Percentiles rank a stretch among this genome's conserved stretches.
phyloP scores from a whole-genome alignment of 2,113 vertebrate species.

The Phasianus colchicus region DNA sequence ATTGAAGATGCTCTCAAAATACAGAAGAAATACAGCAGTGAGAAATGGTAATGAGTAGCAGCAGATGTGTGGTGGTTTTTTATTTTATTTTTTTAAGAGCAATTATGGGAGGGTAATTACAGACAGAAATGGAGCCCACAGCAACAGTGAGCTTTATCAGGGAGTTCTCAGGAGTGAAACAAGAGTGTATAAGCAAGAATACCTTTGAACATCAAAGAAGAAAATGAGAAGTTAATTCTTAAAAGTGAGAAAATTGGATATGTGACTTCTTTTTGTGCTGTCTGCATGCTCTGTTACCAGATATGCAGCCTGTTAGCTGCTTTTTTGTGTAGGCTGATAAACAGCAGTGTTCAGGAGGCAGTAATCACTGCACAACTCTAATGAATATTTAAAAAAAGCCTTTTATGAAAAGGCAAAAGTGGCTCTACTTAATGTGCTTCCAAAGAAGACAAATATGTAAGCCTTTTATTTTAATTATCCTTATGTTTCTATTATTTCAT shows the following conservation, averaged over 20 bases:
- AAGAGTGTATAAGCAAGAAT: constrained; percentile 23
- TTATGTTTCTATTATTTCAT: neutral
- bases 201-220: neutral
- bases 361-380: neutral
- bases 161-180: constrained; percentile 57
- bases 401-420: neutral
- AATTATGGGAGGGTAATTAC: constrained; percentile 66
- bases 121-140: constrained; percentile 70
- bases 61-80: constrained; percentile 50
- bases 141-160: constrained; percentile 59
- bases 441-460: neutral
- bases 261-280: neutral
- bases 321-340: neutral
- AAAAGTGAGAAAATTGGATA: neutral
- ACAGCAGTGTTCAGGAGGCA: neutral
- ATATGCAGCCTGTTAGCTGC: neutral
- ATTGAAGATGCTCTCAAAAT: constrained; percentile 62
- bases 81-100: constrained; percentile 57
- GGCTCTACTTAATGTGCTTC: neutral
- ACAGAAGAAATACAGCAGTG: constrained; percentile 52
- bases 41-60: constrained; percentile 66
- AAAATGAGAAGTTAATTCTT: neutral
- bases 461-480: neutral
- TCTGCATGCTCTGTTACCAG: neutral
- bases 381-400: neutral